Percentiles rank a stretch among this genome's conserved stretches.
These are phyloP conservation scores for Autographa gamma DNA, from an alignment of 2,888 invertebrate species.

Conservation along the genomic window DNA sequence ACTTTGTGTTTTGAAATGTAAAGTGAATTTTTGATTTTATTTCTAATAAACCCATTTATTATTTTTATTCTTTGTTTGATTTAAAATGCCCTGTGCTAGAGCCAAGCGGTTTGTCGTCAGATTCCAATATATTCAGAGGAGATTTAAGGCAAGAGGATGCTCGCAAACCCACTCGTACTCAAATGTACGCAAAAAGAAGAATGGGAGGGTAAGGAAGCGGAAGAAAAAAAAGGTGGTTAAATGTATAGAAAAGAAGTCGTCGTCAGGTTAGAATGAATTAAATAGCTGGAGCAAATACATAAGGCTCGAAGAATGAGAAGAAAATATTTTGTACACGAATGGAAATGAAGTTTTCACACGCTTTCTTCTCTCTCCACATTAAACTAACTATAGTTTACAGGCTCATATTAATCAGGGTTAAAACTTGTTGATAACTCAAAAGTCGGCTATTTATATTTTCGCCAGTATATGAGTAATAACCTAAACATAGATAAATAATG, in stretches of 20 bases:
- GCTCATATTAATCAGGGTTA: too few species aligned
- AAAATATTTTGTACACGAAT: neutral
- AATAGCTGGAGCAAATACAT: neutral
- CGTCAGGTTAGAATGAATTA: constrained; percentile 32
- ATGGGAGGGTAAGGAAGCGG: constrained; percentile 6
- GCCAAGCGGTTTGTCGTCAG: constrained; percentile 58
- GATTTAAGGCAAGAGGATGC: constrained; percentile 13
- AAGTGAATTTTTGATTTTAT: constrained; percentile 45
- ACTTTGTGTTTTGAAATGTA: constrained; percentile 51
- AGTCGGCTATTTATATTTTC: too few species aligned
- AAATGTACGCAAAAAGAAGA: constrained; percentile 22
- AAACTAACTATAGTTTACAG: too few species aligned
- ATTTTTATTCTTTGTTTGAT: constrained; percentile 51
- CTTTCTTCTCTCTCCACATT: too few species aligned
- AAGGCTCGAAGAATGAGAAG: too few species aligned
- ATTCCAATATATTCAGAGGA: constrained; percentile 44
- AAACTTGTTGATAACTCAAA: too few species aligned
- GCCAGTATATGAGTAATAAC: too few species aligned
- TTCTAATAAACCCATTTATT: constrained; percentile 46
- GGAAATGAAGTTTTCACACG: neutral
- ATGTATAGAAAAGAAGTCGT: neutral
- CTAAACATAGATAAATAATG: too few species aligned
- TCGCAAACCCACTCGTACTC: neutral
- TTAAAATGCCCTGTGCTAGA: constrained; percentile 46
- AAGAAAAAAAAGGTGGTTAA: constrained; percentile 22